Evolutionary conservation across 2,888 invertebrate species (phyloP), one percentile per base, ranked within the genome.

Genomic region (Petrolisthes manimaculis): DNA sequence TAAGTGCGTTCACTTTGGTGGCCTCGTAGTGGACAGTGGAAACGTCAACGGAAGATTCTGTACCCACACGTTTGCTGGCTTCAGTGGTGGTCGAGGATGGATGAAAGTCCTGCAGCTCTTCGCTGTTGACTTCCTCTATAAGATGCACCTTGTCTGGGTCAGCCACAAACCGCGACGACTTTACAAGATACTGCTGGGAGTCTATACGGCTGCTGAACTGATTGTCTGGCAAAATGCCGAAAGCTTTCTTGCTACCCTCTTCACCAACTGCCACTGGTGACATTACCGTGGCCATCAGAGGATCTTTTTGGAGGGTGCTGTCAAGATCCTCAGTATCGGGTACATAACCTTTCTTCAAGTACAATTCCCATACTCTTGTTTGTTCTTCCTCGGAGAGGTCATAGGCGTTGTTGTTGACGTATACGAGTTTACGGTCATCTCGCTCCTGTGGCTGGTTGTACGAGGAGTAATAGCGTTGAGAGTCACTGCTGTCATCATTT

Each of bases 141-240:
- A 85, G 83, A 55, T 82, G 78, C 5, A 71, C 69, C 69, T 85
- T 78, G 24, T 67, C 56, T 0, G 84, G 84, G 67, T 85, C 78
- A 37, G 85, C 83, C 9, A 89, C 89, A 51, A 89, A 83, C 12
- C 89, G 75, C 18, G 82, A 51, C 9, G 77, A 54, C n/a, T 80
- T 84, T 14, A 84, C 14, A 53, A 51, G 54, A n/a, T 85, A 18
- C 24, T 75, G 74, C 51, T 24, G 18, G 53, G 21, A 6, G 5
- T 12, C 8, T 5, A 37, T 83, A 18, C 61, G 78, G 53, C 67
- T 51, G 51, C 61, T 67, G 21, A 53, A 6, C 18, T 5, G 21
- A 24, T n/a, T 14, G 8, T 81, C 81, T 81, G 55, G 56, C 9
- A n/a, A n/a, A 9, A 21, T 24, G 1, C 24, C 4, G 3, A 81